phyloP scores from a whole-genome alignment of 2,113 vertebrate genomes.

The Accipiter cooperii region DNA sequence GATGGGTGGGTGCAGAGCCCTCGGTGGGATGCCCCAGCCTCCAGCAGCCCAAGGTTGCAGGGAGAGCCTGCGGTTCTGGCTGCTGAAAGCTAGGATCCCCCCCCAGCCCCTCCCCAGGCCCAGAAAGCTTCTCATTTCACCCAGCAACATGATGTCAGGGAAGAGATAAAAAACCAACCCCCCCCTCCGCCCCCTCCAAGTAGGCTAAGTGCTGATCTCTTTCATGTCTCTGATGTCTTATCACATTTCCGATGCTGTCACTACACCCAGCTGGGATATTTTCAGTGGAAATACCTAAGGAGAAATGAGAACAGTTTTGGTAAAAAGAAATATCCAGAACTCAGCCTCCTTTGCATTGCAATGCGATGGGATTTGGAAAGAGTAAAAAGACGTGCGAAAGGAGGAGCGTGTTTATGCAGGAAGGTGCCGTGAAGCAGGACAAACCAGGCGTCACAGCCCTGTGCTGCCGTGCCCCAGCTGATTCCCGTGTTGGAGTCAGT shows the following conservation, averaged over 20 bases:
- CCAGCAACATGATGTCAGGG: not conserved
- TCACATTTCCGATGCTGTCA: constrained; percentile 24
- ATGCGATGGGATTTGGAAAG: not conserved
- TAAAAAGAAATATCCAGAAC: not conserved
- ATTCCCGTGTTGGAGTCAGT: not conserved
- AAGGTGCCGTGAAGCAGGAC: constrained; percentile 35
- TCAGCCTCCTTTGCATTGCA: constrained; percentile 8
- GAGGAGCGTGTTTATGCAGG: not conserved
- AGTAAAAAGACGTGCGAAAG: not conserved
- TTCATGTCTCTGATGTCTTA: constrained; percentile 23
- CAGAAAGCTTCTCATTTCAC: not conserved
- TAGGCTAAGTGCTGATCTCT: not conserved
- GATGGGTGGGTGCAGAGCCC: not conserved
- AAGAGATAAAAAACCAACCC: not conserved
- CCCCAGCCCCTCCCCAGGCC: too few relatives aligned
- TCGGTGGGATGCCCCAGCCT: not conserved
- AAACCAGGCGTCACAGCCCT: not conserved
- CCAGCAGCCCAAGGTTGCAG: not conserved
- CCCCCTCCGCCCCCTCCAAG: not conserved
- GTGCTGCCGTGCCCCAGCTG: not conserved
- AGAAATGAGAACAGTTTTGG: constrained; percentile 9
- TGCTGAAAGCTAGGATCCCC: not conserved
- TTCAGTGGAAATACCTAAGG: constrained; percentile 21
- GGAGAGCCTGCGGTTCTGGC: not conserved
- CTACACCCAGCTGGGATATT: not conserved